phyloP scores from a whole-genome alignment of 2,113 vertebrate genomes.

The Ciconia maguari region DNA sequence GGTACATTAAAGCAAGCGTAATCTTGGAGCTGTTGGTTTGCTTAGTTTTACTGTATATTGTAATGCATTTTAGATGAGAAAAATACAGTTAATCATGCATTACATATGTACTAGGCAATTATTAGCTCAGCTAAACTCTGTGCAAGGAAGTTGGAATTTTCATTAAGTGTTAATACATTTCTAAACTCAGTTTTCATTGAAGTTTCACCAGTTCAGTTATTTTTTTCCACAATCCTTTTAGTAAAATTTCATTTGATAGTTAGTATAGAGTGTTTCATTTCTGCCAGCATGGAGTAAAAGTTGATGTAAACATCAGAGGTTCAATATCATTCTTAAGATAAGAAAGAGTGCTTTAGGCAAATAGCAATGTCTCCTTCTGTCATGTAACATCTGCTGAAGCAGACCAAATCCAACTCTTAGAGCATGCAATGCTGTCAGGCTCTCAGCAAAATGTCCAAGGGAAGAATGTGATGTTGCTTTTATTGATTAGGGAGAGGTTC shows the following conservation, averaged over 20 bases:
- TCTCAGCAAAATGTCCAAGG: background rate
- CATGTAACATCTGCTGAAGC: background rate
- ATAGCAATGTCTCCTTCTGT: background rate
- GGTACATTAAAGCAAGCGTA: background rate
- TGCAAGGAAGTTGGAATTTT: background rate
- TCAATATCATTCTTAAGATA: background rate
- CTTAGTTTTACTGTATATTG: background rate
- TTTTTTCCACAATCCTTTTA: background rate
- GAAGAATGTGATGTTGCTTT: background rate
- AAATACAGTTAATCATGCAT: background rate
- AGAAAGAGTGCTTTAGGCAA: background rate
- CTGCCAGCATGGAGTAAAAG: background rate
- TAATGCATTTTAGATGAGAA: background rate
- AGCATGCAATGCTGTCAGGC: background rate
- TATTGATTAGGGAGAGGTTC: rapidly evolving
- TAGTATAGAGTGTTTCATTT: background rate
- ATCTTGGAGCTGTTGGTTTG: background rate
- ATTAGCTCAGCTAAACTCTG: background rate
- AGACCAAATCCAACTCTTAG: background rate
- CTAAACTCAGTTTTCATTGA: background rate
- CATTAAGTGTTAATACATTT: background rate
- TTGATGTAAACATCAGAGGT: background rate
- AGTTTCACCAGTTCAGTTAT: background rate
- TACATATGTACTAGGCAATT: background rate
- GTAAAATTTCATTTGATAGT: background rate